Evolutionary conservation across 2,797 vertebrate species (phyloP).

Genomic region (Columba guinea): DNA sequence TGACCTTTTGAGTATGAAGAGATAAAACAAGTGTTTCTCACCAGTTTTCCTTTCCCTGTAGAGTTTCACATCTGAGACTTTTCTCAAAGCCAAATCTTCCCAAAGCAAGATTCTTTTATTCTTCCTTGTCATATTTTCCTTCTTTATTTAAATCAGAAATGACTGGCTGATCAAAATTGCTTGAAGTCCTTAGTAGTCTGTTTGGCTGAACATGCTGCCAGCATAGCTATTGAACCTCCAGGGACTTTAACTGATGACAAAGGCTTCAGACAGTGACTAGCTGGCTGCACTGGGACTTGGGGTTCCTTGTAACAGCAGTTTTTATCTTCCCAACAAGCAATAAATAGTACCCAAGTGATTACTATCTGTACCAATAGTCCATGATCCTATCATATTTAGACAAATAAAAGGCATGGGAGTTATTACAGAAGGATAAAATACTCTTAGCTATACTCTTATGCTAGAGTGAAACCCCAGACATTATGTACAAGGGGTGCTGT

Average conservation of each 20-base stretch:
- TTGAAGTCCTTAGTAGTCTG: background rate
- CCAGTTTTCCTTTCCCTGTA: background rate
- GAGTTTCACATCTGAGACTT: background rate
- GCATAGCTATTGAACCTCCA: background rate
- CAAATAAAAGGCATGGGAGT: background rate
- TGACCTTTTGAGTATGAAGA: background rate
- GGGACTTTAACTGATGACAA: background rate
- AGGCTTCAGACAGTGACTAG: background rate
- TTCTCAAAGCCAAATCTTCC: background rate
- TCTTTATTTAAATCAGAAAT: slow-evolving; percentile 12
- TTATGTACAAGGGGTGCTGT: fast-evolving
- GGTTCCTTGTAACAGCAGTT: background rate
- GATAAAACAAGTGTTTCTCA: background rate
- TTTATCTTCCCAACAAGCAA: background rate
- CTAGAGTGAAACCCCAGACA: background rate
- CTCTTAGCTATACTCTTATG: background rate
- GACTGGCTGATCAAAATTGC: background rate
- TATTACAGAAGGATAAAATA: background rate
- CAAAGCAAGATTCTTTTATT: background rate
- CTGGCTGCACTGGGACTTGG: background rate
- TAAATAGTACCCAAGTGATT: background rate
- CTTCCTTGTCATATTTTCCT: background rate
- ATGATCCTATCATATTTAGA: background rate
- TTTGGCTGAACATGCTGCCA: background rate
- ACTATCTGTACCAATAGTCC: background rate